These are phyloP conservation scores for Notothenia coriiceps DNA, from an alignment of 2,113 vertebrate species.

Conservation along the genomic window DNA sequence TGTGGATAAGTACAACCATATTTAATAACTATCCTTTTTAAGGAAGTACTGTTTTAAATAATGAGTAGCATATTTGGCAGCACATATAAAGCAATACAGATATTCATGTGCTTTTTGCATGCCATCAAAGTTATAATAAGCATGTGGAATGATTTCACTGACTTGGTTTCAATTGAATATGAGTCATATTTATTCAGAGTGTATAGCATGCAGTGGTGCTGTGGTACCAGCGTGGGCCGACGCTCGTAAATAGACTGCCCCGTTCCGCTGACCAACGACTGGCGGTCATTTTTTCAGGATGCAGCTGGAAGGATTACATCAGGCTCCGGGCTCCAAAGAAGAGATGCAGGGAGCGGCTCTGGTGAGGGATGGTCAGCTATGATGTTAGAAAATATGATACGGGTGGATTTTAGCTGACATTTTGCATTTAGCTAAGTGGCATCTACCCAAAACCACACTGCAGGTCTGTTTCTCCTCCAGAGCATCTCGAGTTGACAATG, in stretches of 20 bases:
- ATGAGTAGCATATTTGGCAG: conserved; percentile 10
- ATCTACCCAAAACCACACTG: conserved; percentile 52
- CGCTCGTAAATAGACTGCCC: conserved; percentile 72
- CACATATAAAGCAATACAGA: neutral
- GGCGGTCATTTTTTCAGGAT: conserved; percentile 69
- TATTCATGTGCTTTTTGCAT: neutral
- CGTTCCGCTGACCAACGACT: conserved; percentile 62
- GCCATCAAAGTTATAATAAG: neutral
- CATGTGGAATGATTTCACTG: conserved; percentile 1
- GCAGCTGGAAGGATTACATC: conserved; percentile 74
- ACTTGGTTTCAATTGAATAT: conserved; percentile 29
- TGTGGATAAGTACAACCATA: no score
- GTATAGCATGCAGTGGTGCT: conserved; percentile 43
- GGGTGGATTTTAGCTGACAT: conserved; percentile 50
- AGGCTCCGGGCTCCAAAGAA: conserved; percentile 63
- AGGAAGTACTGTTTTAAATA: conserved; percentile 16
- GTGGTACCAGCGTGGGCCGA: conserved; percentile 69
- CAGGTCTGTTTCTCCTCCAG: conserved; percentile 53
- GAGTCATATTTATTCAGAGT: conserved; percentile 54
- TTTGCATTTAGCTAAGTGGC: conserved; percentile 41
- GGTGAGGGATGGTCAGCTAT: conserved; percentile 49
- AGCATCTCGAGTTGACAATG: conserved; percentile 31
- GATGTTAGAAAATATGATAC: conserved; percentile 59
- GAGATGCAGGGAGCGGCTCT: conserved; percentile 62
- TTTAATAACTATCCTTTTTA: neutral